Conservation (phyloP, 2,113 vertebrate genomes). For the Pollimyrus isidori region DNA sequence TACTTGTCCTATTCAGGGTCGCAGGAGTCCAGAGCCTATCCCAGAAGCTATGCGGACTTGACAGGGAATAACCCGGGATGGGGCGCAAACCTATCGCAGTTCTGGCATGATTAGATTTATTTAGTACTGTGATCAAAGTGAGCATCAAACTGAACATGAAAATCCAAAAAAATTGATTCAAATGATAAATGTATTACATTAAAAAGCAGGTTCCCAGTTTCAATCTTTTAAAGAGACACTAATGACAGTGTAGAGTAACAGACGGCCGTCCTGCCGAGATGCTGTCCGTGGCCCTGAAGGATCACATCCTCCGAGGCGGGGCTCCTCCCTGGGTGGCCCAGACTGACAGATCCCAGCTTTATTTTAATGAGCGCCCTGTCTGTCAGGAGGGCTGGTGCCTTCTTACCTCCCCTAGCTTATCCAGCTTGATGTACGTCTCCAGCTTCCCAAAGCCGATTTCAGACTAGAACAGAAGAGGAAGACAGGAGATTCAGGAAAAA, state of each 20-base stretch:
- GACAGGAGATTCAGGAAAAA: neutral
- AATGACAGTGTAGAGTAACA: neutral
- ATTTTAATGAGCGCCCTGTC: neutral
- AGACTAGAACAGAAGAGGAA: constrained; percentile 62
- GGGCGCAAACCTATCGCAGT: too few relatives aligned
- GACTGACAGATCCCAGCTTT: too few relatives aligned
- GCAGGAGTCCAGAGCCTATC: too few relatives aligned
- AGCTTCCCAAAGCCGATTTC: constrained; percentile 97
- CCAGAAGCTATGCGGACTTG: too few relatives aligned
- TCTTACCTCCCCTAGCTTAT: constrained; percentile 92
- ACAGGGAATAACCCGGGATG: too few relatives aligned
- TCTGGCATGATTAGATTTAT: neutral
- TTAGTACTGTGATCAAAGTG: neutral
- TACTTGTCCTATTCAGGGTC: too few relatives aligned
- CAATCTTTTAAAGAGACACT: neutral
- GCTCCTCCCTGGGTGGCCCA: neutral
- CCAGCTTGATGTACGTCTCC: constrained; percentile 94
- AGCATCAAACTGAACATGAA: neutral
- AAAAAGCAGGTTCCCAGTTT: neutral
- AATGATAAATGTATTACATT: neutral
- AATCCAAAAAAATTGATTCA: neutral
- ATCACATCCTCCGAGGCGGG: neutral
- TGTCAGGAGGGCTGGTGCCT: neutral
- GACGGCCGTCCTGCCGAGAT: neutral
- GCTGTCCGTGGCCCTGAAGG: neutral